Base-by-base conservation (phyloP, 2,797 vertebrate genomes). In the Threskiornis aethiopicus region DNA sequence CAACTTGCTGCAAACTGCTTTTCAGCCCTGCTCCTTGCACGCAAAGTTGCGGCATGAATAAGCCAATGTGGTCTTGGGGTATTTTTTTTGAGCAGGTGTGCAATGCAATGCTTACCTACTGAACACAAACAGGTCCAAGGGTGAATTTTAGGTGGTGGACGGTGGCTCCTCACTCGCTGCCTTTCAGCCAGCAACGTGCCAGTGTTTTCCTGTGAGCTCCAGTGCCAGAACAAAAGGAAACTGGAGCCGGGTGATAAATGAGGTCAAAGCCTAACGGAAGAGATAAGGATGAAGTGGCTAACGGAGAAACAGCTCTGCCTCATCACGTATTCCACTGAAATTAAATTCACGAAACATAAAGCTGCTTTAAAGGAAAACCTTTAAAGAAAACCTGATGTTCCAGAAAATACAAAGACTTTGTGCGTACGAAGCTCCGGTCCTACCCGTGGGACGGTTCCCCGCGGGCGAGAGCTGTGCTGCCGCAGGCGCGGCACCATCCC, bases 81-180 rank as follows among this genome's bases (percentile, higher is more conserved):
- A 4, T 15, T 26, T 3, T 25, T 24, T 70, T 39, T 52, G 20
- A 35, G 41, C 35, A 67, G 16, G 7, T 28, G 35, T 3, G 8
- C 5, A 24, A 41, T 6, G 6, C 26, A 5, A 3, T 0, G 5
- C 41, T 37, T 35, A 19, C 0, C 46, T 31, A 10, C 54, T 4
- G 35, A 14, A 28, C 35, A 15, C 41, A 21, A 6, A 16, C 0
- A 46, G 35, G 59, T 10, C 29, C 41, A 22, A 35, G 67, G 54
- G 52, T 28, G 51, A 26, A 28, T 33, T 19, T 51, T 6, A 12
- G 46, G 46, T 19, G 37, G 42, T 13, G 72, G 24, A 18, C 1
- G 51, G 44, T 39, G 58, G 6, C 61, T 37, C 69, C 41, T 29
- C 54, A 4, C 25, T 3, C 25, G n/a, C 59, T 19, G 52, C 46